These are phyloP conservation scores for Lates japonicus DNA, from an alignment of 2,797 vertebrate genomes.

Conservation along the genomic window DNA sequence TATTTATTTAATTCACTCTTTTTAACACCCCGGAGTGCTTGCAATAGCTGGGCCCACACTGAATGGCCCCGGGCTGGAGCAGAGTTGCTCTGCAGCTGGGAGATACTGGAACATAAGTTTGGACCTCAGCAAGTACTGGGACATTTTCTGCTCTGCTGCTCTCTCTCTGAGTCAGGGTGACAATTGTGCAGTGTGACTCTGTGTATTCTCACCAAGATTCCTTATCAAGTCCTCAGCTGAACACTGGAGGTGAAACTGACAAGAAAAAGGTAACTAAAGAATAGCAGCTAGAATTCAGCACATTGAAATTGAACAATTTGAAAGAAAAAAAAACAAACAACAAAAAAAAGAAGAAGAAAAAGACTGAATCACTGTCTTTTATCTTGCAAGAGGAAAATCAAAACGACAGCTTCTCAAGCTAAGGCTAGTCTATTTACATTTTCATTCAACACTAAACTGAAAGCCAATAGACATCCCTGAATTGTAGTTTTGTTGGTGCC, in stretches of 20 bases:
- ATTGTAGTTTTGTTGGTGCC: slow-evolving; percentile 48
- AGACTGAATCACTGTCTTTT: slow-evolving; percentile 31
- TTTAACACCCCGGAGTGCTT: slow-evolving; percentile 65
- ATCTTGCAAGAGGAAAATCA: slow-evolving; percentile 38
- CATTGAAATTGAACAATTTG: slow-evolving; percentile 13
- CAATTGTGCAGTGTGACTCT: slow-evolving; percentile 17
- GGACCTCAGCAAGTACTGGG: slow-evolving; percentile 47
- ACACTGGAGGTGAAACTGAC: slow-evolving; percentile 30
- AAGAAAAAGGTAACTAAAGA: slow-evolving; percentile 20
- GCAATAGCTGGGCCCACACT: slow-evolving; percentile 68
- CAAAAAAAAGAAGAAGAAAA: neutral
- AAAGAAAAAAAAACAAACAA: slow-evolving; percentile 27
- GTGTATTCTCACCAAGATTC: slow-evolving; percentile 4
- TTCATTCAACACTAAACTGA: slow-evolving; percentile 29
- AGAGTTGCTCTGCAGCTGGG: slow-evolving; percentile 58
- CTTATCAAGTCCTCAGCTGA: slow-evolving; percentile 24
- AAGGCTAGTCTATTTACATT: slow-evolving; percentile 46
- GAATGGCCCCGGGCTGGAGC: slow-evolving; percentile 62
- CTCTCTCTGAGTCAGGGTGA: slow-evolving; percentile 19
- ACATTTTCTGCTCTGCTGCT: slow-evolving; percentile 38
- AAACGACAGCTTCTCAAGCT: slow-evolving; percentile 38
- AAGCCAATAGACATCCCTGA: slow-evolving; percentile 43
- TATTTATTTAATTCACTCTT: slow-evolving; percentile 74
- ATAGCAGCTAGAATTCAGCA: slow-evolving; percentile 15
- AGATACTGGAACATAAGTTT: slow-evolving; percentile 67